Evolutionary conservation across 2,888 invertebrate genomes (phyloP), one percentile per base, ranked within the genome.

Genomic region (Parnassius mnemosyne): DNA sequence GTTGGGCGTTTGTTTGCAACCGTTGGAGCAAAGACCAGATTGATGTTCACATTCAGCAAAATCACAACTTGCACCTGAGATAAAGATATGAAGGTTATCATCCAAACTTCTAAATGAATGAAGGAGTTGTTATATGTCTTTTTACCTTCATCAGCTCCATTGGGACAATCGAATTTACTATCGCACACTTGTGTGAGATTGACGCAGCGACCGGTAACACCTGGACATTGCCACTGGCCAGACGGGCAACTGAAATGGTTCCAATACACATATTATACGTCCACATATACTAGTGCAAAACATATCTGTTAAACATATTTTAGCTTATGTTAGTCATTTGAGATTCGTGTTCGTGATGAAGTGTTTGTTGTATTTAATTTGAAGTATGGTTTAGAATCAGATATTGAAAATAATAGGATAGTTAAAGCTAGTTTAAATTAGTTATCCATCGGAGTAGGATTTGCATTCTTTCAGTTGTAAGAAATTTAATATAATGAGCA

Each of bases 181-280:
- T 99, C 97, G 83, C 99, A 99, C 0, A 99, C 96, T 68, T 94
- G 94, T 0, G 96, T 96, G 12, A 95, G 88, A 76, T 98, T 97
- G 54, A 99, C 94, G 78, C 99, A 99, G 71, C 93, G 92, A 71
- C 93, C 95, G 0, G 95, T 93, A 0, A 96, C 93, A 0, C 94
- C 96, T 0, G 98, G 97, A 81, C 98, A 98, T 73, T 93, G 93
- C 98, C 98, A 98, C 75, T 97, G 94, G 2, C 94, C 94, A 1
- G 94, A 86, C 0, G 94, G 94, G 76, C 97, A 97, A 70, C 95
- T 89, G 73, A 0, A 73, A 73, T 52, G 13, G 60, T 50, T 13
- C 12, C 41, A 55, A 52, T 25, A 25, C 34, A 42, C 16, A 42
- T 34, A 34, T 34, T 34, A 34, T 34, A 34, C 7, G 34, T 34